Evolutionary conservation across 1,140 invertebrate species (phyloP).

Genomic region (Oppia nitens): DNA sequence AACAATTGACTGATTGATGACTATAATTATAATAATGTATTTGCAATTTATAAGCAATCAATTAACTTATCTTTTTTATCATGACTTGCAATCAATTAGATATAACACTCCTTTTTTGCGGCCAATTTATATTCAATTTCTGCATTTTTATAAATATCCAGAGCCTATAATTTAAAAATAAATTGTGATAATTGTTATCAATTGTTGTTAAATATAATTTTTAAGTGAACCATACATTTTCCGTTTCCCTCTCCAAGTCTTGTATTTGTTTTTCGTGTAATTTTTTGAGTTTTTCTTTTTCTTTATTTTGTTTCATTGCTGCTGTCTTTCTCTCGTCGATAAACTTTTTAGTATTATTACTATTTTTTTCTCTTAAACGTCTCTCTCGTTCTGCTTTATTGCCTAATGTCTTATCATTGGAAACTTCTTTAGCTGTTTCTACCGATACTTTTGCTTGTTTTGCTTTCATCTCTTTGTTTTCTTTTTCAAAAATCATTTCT

Average conservation of each 20-base stretch:
- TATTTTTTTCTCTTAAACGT: constrained; percentile 73
- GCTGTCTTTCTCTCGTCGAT: constrained; percentile 79
- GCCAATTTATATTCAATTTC: constrained; percentile 79
- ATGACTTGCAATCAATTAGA: too few relatives aligned
- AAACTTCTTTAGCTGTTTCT: constrained; percentile 86
- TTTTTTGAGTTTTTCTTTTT: constrained; percentile 80
- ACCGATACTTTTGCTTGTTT: constrained; percentile 89
- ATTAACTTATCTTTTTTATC: too few relatives aligned
- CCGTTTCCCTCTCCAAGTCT: constrained; percentile 21
- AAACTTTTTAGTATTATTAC: constrained; percentile 98
- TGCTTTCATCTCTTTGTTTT: constrained; percentile 89
- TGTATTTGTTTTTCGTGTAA: constrained; percentile 68
- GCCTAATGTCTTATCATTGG: constrained; percentile 87
- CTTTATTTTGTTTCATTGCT: constrained; percentile 77
- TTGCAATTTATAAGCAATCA: too few relatives aligned
- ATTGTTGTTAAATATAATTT: background rate
- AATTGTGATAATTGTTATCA: constrained; percentile 12
- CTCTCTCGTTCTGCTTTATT: constrained; percentile 94
- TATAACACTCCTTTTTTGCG: constrained; percentile 74
- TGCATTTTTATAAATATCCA: constrained; percentile 88
- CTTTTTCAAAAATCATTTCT: constrained; percentile 71
- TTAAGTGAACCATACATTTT: constrained; percentile 15
- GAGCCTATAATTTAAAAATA: constrained; percentile 44
- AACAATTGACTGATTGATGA: too few relatives aligned
- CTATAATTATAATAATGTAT: too few relatives aligned